Conservation (phyloP, 2,888 invertebrate species). For the Andrena trimmerana region DNA sequence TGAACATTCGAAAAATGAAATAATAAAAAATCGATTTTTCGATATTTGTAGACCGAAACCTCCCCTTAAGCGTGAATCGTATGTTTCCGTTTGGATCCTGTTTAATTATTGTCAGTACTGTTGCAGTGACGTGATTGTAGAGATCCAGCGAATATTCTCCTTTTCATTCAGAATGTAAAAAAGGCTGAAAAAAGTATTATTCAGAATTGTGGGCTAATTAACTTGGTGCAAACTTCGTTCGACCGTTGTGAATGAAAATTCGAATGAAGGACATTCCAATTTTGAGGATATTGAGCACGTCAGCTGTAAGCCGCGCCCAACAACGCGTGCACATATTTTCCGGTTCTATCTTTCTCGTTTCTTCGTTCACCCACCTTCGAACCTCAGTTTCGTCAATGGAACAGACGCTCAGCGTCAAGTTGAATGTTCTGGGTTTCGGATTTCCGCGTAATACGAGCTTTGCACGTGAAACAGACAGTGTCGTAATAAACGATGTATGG, state of each 20-base stretch:
- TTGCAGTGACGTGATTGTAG: no score
- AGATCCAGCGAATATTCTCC: no score
- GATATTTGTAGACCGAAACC: no score
- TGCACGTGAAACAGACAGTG: background rate
- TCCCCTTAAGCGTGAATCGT: no score
- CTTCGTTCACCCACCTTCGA: conserved; percentile 16
- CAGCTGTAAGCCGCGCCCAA: conserved; percentile 64
- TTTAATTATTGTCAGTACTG: no score
- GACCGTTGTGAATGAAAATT: conserved; percentile 15
- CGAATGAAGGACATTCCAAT: conserved; percentile 25
- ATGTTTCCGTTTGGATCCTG: no score
- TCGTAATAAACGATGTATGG: conserved; percentile 19
- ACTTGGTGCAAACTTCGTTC: background rate
- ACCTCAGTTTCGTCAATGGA: conserved; percentile 45
- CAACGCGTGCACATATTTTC: conserved; percentile 34
- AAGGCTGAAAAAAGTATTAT: background rate
- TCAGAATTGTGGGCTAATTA: no score
- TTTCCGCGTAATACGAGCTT: conserved; percentile 61
- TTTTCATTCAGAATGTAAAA: background rate
- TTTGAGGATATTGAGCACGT: conserved; percentile 38
- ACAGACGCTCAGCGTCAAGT: conserved; percentile 54
- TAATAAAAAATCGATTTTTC: no score
- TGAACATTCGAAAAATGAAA: no score
- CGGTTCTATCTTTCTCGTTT: conserved; percentile 33
- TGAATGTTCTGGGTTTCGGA: conserved; percentile 62